Conservation (phyloP, 2,113 vertebrate species). For the Castor canadensis region DNA sequence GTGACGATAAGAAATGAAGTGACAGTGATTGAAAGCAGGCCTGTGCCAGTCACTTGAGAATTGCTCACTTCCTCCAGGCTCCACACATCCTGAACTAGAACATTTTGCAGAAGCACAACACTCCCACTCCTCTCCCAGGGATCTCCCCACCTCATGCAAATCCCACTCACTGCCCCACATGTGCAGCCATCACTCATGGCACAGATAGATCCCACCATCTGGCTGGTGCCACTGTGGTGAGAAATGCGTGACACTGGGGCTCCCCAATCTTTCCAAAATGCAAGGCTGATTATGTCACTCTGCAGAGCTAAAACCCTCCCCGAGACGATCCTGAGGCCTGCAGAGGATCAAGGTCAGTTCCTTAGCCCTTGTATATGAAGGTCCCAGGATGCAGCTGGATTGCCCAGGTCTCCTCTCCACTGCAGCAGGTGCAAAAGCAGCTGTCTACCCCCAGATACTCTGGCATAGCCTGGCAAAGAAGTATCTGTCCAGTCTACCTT, state of each 20-base stretch:
- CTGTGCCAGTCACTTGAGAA: neutral
- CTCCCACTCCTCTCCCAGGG: neutral
- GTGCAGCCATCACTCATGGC: constrained; percentile 21
- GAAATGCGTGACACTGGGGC: neutral
- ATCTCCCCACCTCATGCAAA: neutral
- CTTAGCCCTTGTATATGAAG: neutral
- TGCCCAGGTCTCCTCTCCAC: neutral
- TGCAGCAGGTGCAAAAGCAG: neutral
- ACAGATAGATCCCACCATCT: constrained; percentile 45
- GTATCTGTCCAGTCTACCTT: neutral
- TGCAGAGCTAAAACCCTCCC: neutral
- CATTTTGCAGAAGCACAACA: neutral
- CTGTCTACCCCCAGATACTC: neutral
- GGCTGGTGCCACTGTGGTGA: neutral
- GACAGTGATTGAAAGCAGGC: neutral
- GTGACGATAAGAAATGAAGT: neutral
- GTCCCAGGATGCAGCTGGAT: neutral
- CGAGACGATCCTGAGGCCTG: neutral
- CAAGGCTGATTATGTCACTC: constrained; percentile 56
- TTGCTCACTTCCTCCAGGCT: neutral
- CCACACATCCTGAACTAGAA: neutral
- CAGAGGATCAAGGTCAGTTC: neutral
- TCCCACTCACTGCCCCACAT: neutral
- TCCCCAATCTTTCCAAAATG: constrained; percentile 6
- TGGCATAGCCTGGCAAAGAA: neutral